Base-by-base conservation (phyloP, 2,888 invertebrate genomes). In the Phorcus lineatus region DNA sequence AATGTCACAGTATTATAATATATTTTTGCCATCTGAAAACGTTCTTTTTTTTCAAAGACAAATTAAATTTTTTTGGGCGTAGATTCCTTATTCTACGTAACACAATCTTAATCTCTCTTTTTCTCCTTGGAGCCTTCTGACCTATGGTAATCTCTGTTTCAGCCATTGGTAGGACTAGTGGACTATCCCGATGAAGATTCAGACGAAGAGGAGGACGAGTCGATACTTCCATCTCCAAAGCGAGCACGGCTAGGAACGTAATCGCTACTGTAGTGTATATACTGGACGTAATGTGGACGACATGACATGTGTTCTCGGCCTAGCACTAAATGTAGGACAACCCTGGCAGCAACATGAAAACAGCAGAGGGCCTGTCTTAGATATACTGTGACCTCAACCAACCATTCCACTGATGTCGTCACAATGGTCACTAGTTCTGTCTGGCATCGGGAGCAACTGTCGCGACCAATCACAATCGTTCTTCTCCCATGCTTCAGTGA, bases 171-270 rank as follows among this genome's bases (percentile, higher is more conserved):
- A 80, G 97, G 97, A 88, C 95, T 99, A 91, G 99, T 99, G 84
- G 99, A 99, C 94, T 99, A 99, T 82, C 93, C 93, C 92, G 98
- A 99, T 93, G 98, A 97, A 80, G 98, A 99, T 94, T 98, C 98
- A 0, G 98, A 99, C 91, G 98, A 98, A 91, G 93, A 92, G 17
- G 92, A 92, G 40, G 91, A 91, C 28, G 90, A 90, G 19, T 84
- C 85, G 11, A 84, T 82, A 82, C 80, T 85, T n/a, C 90, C 90
- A 52, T 88, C 90, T 55, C 88, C 91, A 67, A 91, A 91, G 83
- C 87, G 91, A 55, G 88, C 87, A 62, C 86, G 91, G 36, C 70
- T 91, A 82, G 89, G 88, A 55, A 90, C 91, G 75, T 91, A 90
- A 86, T 84, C 78, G n/a, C 78, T 67, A 31, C 52, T 53, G 62